A percentile compares a stretch with the other conserved stretches of the same genome.
phyloP scores from a whole-genome alignment of 2,113 vertebrate species.

The Nibea albiflora region DNA sequence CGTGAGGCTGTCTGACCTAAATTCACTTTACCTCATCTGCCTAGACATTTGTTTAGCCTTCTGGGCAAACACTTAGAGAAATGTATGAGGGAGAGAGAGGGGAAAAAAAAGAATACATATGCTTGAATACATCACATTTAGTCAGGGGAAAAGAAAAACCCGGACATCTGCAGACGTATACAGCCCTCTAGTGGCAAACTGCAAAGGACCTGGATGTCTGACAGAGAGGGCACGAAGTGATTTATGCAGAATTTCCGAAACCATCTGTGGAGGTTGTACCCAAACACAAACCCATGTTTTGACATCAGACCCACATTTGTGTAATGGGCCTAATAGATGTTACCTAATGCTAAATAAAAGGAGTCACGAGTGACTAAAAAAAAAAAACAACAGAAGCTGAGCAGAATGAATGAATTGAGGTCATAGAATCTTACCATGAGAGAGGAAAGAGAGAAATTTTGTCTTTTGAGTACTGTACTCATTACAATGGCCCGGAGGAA shows the following conservation, averaged over 20 bases:
- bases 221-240: slow-evolving; percentile 41
- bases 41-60: slow-evolving; percentile 88
- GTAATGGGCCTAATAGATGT: slow-evolving; percentile 51
- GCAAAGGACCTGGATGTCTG: slow-evolving; percentile 37
- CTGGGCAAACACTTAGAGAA: slow-evolving; percentile 88
- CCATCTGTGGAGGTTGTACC: slow-evolving; percentile 66
- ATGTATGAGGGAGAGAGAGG: slow-evolving; percentile 75
- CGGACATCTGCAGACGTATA: slow-evolving; percentile 76
- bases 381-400: slow-evolving; percentile 36
- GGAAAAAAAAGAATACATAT: slow-evolving; percentile 71
- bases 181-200: slow-evolving; percentile 85
- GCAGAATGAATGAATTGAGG: slow-evolving; percentile 69
- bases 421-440: slow-evolving; percentile 70
- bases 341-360: slow-evolving; percentile 57
- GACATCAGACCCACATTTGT: slow-evolving; percentile 46
- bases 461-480: slow-evolving; percentile 77
- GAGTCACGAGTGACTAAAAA: slow-evolving; percentile 38
- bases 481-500: slow-evolving; percentile 78
- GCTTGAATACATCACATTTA: slow-evolving; percentile 81
- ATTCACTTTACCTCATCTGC: slow-evolving; percentile 86
- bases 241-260: slow-evolving; percentile 64
- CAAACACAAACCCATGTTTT: slow-evolving; percentile 53
- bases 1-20: slow-evolving; percentile 83
- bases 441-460: slow-evolving; percentile 64
- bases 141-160: slow-evolving; percentile 44